phyloP scores from a whole-genome alignment of 1,140 invertebrate species.

The Trichoplusia ni region DNA sequence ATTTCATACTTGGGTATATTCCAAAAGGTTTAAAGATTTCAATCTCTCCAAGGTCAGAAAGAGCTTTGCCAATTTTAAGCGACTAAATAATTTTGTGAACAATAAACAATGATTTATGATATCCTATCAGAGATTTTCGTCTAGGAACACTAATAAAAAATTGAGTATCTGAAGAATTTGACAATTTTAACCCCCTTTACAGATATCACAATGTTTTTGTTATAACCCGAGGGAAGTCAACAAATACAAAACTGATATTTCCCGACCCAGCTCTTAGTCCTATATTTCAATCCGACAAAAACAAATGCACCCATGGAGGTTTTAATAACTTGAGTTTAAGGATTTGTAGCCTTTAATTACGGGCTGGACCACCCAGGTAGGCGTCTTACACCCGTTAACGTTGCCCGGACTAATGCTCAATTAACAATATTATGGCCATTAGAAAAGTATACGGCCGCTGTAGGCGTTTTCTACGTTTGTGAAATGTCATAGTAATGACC shows the following conservation, averaged over 20 bases:
- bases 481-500: conserved; percentile 19
- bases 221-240: no score
- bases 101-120: no score
- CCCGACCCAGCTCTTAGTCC: no score
- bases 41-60: not conserved
- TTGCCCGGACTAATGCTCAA: conserved; percentile 31
- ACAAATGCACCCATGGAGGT: not conserved
- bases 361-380: conserved; percentile 41
- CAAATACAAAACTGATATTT: no score
- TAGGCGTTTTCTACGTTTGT: conserved; percentile 1
- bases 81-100: no score
- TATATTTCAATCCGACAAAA: conserved; percentile 1
- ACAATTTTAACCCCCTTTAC: no score
- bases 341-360: conserved; percentile 43
- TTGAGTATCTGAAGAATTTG: no score
- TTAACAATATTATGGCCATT: conserved; percentile 37
- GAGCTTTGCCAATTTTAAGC: not conserved
- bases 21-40: conserved; percentile 3
- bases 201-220: no score
- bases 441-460: conserved; percentile 15
- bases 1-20: not conserved
- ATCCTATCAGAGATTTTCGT: no score
- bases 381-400: conserved; percentile 12
- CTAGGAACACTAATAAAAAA: no score
- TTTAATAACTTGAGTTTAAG: conserved; percentile 16